These are phyloP conservation scores for Lytechinus pictus DNA, from an alignment of 35 echinoderm and acorn worm genomes.

Conservation along the genomic window DNA sequence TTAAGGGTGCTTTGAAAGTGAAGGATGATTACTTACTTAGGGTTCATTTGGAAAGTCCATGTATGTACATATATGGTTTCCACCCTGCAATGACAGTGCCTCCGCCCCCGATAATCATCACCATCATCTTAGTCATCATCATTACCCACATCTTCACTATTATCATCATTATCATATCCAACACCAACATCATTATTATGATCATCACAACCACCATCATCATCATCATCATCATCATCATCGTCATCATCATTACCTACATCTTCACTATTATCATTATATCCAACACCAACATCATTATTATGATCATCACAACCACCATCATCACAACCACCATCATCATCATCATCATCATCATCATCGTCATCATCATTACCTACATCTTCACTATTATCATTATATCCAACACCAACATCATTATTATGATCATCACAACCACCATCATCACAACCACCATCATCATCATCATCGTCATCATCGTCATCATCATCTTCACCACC, in stretches of 20 bases:
- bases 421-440: not conserved
- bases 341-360: not conserved
- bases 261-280: not conserved
- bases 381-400: slow-evolving; percentile 22
- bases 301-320: not conserved
- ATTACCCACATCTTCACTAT: no score
- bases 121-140: no score
- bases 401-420: not conserved
- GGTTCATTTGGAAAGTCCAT: no score
- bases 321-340: not conserved
- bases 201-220: no score
- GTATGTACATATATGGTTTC: no score
- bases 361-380: not conserved
- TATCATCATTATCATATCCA: no score
- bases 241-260: no score
- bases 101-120: no score
- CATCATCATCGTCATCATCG: slow-evolving; percentile 24
- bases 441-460: not conserved
- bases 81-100: no score
- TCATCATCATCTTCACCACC: not conserved
- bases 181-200: no score
- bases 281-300: not conserved
- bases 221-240: not conserved
- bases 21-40: no score
- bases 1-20: no score